These are phyloP conservation scores for Istiophorus platypterus DNA, from an alignment of 2,113 vertebrate genomes.

Conservation along the genomic window DNA sequence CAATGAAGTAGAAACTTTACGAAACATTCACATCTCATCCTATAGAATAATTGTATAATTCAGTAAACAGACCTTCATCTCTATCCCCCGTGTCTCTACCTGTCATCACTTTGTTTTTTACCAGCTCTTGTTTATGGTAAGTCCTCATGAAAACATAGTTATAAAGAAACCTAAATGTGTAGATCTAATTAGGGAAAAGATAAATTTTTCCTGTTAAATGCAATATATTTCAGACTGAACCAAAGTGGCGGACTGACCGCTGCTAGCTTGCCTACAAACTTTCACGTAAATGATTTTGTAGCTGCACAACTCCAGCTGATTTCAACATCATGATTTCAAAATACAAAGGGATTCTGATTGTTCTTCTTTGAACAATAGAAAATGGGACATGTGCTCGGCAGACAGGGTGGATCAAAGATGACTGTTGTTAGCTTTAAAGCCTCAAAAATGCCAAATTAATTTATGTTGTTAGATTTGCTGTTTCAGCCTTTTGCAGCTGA, in stretches of 20 bases:
- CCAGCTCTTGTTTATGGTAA: too few relatives aligned
- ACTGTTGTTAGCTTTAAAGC: constrained; percentile 29
- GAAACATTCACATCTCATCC: too few relatives aligned
- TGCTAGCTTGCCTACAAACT: background rate
- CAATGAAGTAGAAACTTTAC: too few relatives aligned
- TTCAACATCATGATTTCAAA: constrained; percentile 23
- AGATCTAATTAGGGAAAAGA: background rate
- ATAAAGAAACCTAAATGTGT: too few relatives aligned
- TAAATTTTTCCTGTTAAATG: too few relatives aligned
- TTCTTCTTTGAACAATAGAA: constrained; percentile 40
- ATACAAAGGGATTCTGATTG: constrained; percentile 18
- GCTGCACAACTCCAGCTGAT: background rate
- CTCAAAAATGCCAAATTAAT: constrained; percentile 48
- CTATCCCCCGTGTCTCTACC: too few relatives aligned
- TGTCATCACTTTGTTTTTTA: too few relatives aligned
- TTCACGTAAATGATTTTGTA: background rate
- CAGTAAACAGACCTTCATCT: too few relatives aligned
- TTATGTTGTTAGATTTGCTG: constrained; percentile 44
- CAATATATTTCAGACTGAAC: background rate
- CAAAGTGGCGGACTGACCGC: background rate
- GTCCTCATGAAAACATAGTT: too few relatives aligned
- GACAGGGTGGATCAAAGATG: constrained; percentile 66
- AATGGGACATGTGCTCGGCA: constrained; percentile 56
- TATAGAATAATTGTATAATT: too few relatives aligned
- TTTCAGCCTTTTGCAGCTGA: constrained; percentile 58